These are phyloP conservation scores for Saxidomus purpurata DNA, from an alignment of 1,140 invertebrate species.

Conservation along the genomic window DNA sequence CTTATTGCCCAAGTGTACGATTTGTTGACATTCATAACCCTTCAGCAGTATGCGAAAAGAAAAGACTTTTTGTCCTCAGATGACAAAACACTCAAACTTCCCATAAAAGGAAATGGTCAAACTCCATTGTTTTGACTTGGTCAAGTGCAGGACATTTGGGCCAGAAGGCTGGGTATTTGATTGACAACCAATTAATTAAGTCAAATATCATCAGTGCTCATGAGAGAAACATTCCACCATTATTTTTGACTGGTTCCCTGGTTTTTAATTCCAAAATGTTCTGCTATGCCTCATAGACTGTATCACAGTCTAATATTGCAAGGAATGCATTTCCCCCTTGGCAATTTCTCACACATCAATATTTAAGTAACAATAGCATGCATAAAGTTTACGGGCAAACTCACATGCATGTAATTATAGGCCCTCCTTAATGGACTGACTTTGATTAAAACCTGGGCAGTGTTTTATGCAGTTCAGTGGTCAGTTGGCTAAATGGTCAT, in stretches of 20 bases:
- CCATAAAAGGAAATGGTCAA: conserved; percentile 21
- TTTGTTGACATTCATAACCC: conserved; percentile 7
- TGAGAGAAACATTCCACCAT: conserved; percentile 3
- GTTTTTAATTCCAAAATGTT: conserved; percentile 25
- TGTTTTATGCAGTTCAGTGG: not conserved
- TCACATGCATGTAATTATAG: conserved; percentile 17
- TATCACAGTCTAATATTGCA: not conserved
- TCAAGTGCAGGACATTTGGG: conserved; percentile 40
- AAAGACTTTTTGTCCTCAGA: not conserved
- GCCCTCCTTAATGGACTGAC: not conserved
- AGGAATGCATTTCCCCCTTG: conserved; percentile 17
- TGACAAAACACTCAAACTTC: not conserved
- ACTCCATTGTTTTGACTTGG: conserved; percentile 56
- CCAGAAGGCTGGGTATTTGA: conserved; percentile 32
- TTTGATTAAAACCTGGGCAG: conserved; percentile 28
- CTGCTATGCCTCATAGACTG: not conserved
- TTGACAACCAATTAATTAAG: conserved; percentile 59
- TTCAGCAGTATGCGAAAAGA: not conserved
- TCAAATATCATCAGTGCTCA: conserved; percentile 31
- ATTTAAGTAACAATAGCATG: conserved; percentile 29
- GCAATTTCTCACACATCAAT: conserved; percentile 16
- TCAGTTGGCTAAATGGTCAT: not conserved
- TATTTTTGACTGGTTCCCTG: not conserved
- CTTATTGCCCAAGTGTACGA: not conserved
- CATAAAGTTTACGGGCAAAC: not conserved